Evolutionary conservation across 2,888 invertebrate genomes (phyloP), one percentile per base, ranked within the genome.

Genomic region (Dryomyza anilis): DNA sequence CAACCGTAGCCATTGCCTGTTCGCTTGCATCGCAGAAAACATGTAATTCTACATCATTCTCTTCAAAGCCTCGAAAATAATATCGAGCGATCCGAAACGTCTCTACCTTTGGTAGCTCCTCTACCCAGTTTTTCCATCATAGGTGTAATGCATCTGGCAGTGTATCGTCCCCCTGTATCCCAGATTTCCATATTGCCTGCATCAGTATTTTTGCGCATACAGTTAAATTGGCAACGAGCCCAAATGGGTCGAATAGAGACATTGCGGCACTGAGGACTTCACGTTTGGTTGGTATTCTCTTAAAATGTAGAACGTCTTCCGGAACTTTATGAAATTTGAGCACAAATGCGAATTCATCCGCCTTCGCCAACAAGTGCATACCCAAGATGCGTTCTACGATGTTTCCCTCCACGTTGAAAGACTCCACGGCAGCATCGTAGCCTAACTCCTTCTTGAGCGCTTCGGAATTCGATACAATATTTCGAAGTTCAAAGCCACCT

Each of bases 271-370:
- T 21, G 19, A 67, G 50, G n/a, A 66, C 43, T 39, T 69, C 66
- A 8, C 69, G 39, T 14, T 68, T 70, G 0, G 62, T 70, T 0
- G 66, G 70, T 14, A 52, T 65, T n/a, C 67, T 23, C 14, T 36
- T 39, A 2, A 60, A 48, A 2, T 23, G 14, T 3, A 70, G 21
- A 8, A 67, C 14, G 1, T 25, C 39, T n/a, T 46, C 16, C 19
- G 65, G 59, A 2, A 70, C 52, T 36, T 61, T 68, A 7, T 36
- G 30, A 25, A 68, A 68, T 2, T 56, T 53, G 8, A 65, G 48
- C 6, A 62, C 53, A 29, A 67, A 70, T 36, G 48, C 50, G 33
- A 55, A 55, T 12, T 55, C 55, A 16, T 55, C 55, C 12, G 33
- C 23, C 21, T 16, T 36, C 1, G 65, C 52, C 14, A 58, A 29